Base-by-base conservation (phyloP, 1,140 invertebrate genomes). In the Drosophila aff. region DNA sequence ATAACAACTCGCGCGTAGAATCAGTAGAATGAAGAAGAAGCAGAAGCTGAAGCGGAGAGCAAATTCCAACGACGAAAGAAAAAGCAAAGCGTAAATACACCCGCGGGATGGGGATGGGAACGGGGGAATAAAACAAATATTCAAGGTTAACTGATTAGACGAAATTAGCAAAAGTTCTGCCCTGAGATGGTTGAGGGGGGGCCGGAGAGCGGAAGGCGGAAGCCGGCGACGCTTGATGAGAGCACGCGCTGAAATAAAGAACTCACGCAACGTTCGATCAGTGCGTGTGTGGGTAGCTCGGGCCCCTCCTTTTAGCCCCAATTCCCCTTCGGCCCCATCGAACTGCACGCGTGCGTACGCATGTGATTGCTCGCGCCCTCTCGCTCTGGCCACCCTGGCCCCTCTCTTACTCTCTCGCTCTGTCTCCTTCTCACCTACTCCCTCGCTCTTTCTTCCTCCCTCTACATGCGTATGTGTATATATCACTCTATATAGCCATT, bases 61-160 rank as follows among this genome's bases (percentile, higher is more conserved):
- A 87, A 80, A 89, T 64, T 89, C 73, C 73, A 81, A 74, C 58
- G 36, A 44, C 16, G 49, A 59, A 57, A 71, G 73, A 47, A 77
- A 68, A 50, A 47, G 50, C 55, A 67, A 72, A 86, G 60, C 81
- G 85, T 72, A 81, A 87, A 81, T 79, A 81, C 53, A 68, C 53
- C 67, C 68, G 44, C 36, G 69, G 69, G 67, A 49, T 36, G 43
- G 28, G 52, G 18, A 23, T 40, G 33, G 15, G 52, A 1, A 49
- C 5, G 15, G 52, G 77, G 72, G 64, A 84, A 72, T 69, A 76
- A 69, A 79, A 77, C 50, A 90, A 81, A 76, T 79, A 82, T 89
- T 90, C 85, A 90, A 90, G 85, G 85, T 90, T 82, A 90, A 84
- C 85, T 90, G 85, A 90, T 90, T 90, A 90, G 86, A 90, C 72